Evolutionary conservation across 2,113 vertebrate genomes (phyloP).

Genomic region (Ovis canadensis): DNA sequence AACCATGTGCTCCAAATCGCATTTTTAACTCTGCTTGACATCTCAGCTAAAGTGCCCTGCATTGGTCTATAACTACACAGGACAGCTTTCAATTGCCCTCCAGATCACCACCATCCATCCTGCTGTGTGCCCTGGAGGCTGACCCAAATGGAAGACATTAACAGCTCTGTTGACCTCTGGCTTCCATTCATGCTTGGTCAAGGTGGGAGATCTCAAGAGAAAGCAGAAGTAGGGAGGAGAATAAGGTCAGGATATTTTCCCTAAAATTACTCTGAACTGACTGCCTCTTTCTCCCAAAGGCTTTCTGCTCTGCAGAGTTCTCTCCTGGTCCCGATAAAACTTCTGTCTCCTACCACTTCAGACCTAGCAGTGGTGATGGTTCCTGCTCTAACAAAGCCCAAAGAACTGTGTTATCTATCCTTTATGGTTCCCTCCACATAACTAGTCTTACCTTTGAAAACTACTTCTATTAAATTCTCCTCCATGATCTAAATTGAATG

Average conservation of each 20-base stretch:
- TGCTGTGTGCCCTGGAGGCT: background rate
- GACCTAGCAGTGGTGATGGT: background rate
- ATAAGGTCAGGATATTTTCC: background rate
- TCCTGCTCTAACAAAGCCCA: background rate
- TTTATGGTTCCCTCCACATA: background rate
- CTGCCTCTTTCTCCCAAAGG: background rate
- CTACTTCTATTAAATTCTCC: background rate
- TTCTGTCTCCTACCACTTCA: background rate
- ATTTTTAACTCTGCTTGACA: background rate
- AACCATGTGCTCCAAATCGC: background rate
- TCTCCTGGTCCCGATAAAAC: background rate
- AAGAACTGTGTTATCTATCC: background rate
- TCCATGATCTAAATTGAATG: background rate
- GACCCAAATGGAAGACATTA: background rate
- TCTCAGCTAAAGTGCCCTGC: background rate
- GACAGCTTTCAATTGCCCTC: background rate
- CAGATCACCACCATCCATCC: background rate
- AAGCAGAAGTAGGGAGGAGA: background rate
- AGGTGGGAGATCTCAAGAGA: background rate
- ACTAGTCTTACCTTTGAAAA: background rate
- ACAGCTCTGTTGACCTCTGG: background rate
- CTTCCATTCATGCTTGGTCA: background rate
- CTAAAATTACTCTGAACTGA: background rate
- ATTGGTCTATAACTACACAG: background rate
- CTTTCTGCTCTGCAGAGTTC: background rate